Evolutionary conservation across 2,113 vertebrate species (phyloP).

Genomic region (chimpanzee (Pan troglodytes)): NHGRI_mPanTro3-v2.1_pri NC_072409.2:100172001-100172500

Average conservation of each 20-base stretch:
- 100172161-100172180: neutral
- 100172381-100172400: neutral
- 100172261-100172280: neutral
- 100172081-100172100: neutral
- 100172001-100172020: constrained; percentile 36
- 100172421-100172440: neutral
- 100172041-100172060: constrained; percentile 13
- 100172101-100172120: neutral
- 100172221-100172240: neutral
- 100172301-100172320: neutral
- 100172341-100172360: neutral
- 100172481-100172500: constrained; percentile 26
- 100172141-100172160: neutral
- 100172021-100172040: constrained; percentile 22
- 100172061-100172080: neutral
- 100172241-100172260: neutral
- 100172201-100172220: neutral
- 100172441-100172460: neutral
- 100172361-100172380: neutral
- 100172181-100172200: neutral
- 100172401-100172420: neutral
- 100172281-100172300: neutral
- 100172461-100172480: neutral
- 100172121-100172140: neutral
- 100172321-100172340: neutral